Evolutionary conservation across 2,888 invertebrate genomes (phyloP).

Genomic region (Plagodis dolabraria): DNA sequence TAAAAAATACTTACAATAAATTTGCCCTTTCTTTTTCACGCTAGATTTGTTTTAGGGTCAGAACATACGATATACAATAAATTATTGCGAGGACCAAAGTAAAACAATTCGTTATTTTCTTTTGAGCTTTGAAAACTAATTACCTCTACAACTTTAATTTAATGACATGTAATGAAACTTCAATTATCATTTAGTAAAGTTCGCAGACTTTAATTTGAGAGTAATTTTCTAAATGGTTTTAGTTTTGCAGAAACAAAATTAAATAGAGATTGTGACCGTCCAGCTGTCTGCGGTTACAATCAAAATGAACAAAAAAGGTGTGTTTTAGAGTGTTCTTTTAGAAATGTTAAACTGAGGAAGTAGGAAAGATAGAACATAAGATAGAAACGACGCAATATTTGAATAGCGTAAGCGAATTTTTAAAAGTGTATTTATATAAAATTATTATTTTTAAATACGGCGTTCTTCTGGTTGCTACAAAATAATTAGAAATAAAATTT

Average conservation of each 20-base stretch:
- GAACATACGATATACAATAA: too few relatives aligned
- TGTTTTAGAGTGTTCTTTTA: too few relatives aligned
- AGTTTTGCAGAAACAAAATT: conserved; percentile 8
- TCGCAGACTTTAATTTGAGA: conserved; percentile 3
- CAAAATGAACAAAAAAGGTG: background rate
- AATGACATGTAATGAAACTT: conserved; percentile 5
- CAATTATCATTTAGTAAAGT: background rate
- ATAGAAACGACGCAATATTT: too few relatives aligned
- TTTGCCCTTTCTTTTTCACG: conserved; percentile 30
- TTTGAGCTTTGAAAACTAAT: conserved; percentile 4
- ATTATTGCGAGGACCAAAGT: background rate
- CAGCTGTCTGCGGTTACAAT: background rate
- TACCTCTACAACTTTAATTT: background rate
- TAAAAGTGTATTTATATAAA: too few relatives aligned
- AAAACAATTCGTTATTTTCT: conserved; percentile 1
- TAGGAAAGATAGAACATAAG: too few relatives aligned
- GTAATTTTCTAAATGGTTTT: conserved; percentile 9
- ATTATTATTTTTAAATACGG: too few relatives aligned
- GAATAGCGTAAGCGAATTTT: too few relatives aligned
- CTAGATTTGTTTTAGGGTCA: conserved; percentile 30
- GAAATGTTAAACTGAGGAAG: too few relatives aligned
- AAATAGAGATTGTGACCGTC: background rate
- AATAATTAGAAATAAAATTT: too few relatives aligned
- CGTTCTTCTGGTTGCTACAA: too few relatives aligned
- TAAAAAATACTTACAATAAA: background rate